Evolutionary conservation across 2,888 invertebrate species (phyloP).

Genomic region (Peribatodes rhomboidaria): DNA sequence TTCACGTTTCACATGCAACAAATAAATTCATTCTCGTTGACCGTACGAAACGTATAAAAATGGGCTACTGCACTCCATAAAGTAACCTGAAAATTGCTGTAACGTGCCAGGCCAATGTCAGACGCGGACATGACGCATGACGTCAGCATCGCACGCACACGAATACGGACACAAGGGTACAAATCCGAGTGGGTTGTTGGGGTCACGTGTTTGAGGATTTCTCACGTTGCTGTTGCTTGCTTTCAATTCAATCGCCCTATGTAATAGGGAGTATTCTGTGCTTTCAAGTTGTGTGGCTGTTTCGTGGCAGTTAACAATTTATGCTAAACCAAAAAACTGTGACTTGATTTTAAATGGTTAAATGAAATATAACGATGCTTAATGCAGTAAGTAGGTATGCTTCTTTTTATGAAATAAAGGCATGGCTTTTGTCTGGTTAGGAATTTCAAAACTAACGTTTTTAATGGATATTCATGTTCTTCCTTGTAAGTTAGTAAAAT

Average conservation of each 20-base stretch:
- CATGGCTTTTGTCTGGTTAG: too few species aligned
- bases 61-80: constrained; percentile 33
- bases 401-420: too few species aligned
- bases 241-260: too few species aligned
- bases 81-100: constrained; percentile 32
- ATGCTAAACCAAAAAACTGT: constrained; percentile 12
- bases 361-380: not conserved
- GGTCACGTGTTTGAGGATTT: constrained; percentile 56
- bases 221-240: too few species aligned
- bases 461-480: too few species aligned
- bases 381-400: too few species aligned
- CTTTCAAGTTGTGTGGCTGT: constrained; percentile 29
- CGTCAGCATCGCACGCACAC: constrained; percentile 52
- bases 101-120: constrained; percentile 40
- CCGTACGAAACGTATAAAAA: constrained; percentile 28
- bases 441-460: too few species aligned
- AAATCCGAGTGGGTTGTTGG: constrained; percentile 13
- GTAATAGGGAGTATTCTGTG: too few species aligned
- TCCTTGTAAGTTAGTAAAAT: too few species aligned
- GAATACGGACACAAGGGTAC: not conserved
- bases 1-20: constrained; percentile 17
- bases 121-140: constrained; percentile 57
- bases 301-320: constrained; percentile 25
- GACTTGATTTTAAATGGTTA: not conserved
- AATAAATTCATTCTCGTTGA: constrained; percentile 14